Evolutionary conservation across 2,113 vertebrate genomes (phyloP).

Genomic region (Lipophrys pholis): DNA sequence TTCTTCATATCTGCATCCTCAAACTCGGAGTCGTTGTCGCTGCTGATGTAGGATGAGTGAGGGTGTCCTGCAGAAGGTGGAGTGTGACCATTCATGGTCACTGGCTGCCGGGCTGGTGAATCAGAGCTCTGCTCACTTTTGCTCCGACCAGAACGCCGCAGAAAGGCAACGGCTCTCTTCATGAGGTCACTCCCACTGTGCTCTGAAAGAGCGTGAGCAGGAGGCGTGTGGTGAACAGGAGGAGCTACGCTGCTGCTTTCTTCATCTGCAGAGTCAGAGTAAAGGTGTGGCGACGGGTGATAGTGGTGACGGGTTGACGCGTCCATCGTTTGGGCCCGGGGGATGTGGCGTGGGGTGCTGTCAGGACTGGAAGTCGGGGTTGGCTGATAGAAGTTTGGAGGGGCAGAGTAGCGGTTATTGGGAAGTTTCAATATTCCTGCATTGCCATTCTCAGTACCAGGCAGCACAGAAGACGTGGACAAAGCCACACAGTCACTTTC

Average conservation of each 20-base stretch:
- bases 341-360: constrained; percentile 79
- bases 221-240: constrained; percentile 51
- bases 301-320: constrained; percentile 34
- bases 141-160: constrained; percentile 88
- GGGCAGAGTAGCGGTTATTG: constrained; percentile 88
- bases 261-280: constrained; percentile 93
- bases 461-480: constrained; percentile 85
- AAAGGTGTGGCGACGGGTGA: constrained; percentile 72
- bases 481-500: constrained; percentile 73
- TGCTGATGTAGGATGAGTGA: constrained; percentile 92
- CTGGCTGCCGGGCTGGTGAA: constrained; percentile 78
- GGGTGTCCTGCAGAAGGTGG: constrained; percentile 59
- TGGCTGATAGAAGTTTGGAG: constrained; percentile 89
- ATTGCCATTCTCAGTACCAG: constrained; percentile 83
- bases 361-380: constrained; percentile 81
- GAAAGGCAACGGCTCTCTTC: constrained; percentile 91
- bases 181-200: constrained; percentile 87
- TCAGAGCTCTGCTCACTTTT: constrained; percentile 85
- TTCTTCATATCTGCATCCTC: constrained; percentile 96
- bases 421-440: constrained; percentile 33
- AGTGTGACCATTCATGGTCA: constrained; percentile 84
- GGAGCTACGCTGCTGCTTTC: constrained; percentile 74
- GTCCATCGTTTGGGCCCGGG: constrained; percentile 87
- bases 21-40: constrained; percentile 97
- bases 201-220: constrained; percentile 75